Percentiles rank a stretch among this genome's conserved stretches.
Conservation (phyloP, 2,888 invertebrate species). For the Cheilosia soror region DNA sequence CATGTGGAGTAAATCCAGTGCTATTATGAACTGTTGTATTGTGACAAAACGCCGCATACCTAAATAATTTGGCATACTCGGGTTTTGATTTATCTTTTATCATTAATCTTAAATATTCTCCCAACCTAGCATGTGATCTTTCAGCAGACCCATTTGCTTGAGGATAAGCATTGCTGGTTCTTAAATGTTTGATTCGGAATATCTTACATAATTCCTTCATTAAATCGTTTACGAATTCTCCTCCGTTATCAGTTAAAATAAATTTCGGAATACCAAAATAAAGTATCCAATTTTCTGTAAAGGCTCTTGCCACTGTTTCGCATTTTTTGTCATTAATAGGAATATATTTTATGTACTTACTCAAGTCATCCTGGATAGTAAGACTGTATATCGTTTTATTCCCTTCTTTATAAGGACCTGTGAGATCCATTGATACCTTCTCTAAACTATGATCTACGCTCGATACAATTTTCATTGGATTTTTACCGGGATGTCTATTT, state of each 20-base stretch:
- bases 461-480: conserved; percentile 37
- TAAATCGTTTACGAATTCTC: conserved; percentile 8
- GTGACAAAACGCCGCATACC: conserved; percentile 8
- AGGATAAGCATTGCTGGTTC: conserved; percentile 13
- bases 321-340: conserved; percentile 20
- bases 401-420: conserved; percentile 24
- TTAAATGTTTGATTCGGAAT: conserved; percentile 13
- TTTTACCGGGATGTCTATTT: conserved; percentile 32
- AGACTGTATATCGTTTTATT: conserved; percentile 23
- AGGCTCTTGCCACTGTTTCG: conserved; percentile 24
- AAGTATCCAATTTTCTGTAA: conserved; percentile 17
- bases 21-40: conserved; percentile 1
- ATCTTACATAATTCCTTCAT: conserved; percentile 20
- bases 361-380: conserved; percentile 32
- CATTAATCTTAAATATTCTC: conserved; percentile 14
- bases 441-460: conserved; percentile 11
- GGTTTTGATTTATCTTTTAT: conserved; percentile 3
- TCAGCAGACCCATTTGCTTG: conserved; percentile 12
- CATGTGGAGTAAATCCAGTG: conserved; percentile 14
- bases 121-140: conserved; percentile 14
- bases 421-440: conserved; percentile 39
- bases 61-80: conserved; percentile 16
- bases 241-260: conserved; percentile 2
- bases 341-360: conserved; percentile 23
- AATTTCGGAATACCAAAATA: conserved; percentile 13